A percentile compares a stretch with the other conserved stretches of the same genome.
phyloP scores from a whole-genome alignment of 2,113 vertebrate species.

The Macaca nemestrina region DNA sequence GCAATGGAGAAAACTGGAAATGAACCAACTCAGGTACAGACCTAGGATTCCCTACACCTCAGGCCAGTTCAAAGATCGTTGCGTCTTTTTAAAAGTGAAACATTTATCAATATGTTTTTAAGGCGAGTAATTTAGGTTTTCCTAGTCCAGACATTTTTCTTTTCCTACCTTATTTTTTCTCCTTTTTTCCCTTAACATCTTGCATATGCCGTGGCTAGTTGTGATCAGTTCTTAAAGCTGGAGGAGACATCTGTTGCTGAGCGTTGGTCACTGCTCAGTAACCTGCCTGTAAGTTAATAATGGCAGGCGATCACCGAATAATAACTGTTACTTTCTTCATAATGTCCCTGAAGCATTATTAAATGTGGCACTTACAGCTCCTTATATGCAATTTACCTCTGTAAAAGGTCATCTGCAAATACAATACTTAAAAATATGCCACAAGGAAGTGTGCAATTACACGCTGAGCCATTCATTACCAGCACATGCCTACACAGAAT shows the following conservation, averaged over 20 bases:
- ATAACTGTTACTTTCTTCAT: constrained; percentile 57
- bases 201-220: not conserved
- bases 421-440: constrained; percentile 51
- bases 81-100: not conserved
- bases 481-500: not conserved
- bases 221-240: constrained; percentile 32
- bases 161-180: not conserved
- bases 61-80: not conserved
- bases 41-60: not conserved
- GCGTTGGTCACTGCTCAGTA: not conserved
- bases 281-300: constrained; percentile 64
- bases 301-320: constrained; percentile 14
- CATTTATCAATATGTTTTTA: not conserved
- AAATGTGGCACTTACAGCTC: constrained; percentile 44
- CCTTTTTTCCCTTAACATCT: not conserved
- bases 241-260: constrained; percentile 21
- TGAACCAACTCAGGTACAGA: not conserved
- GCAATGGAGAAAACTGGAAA: not conserved
- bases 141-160: not conserved
- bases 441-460: not conserved
- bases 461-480: not conserved
- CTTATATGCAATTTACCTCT: constrained; percentile 59
- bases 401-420: constrained; percentile 64
- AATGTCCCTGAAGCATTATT: constrained; percentile 61
- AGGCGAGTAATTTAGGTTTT: constrained; percentile 1